Conservation (phyloP, 2,797 vertebrate genomes). For the Phoebastria nigripes region DNA sequence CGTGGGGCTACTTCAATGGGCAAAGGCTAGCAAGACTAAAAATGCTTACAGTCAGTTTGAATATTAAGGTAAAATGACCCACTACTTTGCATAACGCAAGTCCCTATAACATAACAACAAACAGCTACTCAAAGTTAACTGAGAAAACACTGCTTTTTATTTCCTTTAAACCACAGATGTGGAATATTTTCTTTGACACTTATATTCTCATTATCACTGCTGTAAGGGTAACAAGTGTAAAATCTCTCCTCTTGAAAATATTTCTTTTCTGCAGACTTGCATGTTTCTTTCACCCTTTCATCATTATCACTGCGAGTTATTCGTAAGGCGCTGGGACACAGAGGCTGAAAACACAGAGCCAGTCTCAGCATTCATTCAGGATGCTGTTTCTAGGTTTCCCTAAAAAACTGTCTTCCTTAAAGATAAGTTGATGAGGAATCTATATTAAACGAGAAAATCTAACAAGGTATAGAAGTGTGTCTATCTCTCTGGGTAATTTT, state of each 20-base stretch:
- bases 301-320: not conserved
- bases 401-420: not conserved
- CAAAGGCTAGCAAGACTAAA: not conserved
- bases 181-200: not conserved
- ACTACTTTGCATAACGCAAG: not conserved
- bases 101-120: not conserved
- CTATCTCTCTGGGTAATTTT: not conserved
- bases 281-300: not conserved
- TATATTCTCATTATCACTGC: not conserved
- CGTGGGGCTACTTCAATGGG: not conserved
- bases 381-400: not conserved
- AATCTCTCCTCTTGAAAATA: not conserved
- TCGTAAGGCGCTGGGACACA: not conserved
- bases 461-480: not conserved
- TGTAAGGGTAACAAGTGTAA: not conserved
- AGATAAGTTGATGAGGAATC: not conserved
- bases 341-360: not conserved
- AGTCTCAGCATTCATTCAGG: not conserved
- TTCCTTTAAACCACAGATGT: not conserved
- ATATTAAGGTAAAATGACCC: not conserved
- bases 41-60: not conserved
- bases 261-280: not conserved
- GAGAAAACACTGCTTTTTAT: not conserved
- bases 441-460: not conserved
- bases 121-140: not conserved